These are phyloP conservation scores for Thera britannica DNA, from an alignment of 2,888 invertebrate species.

Conservation along the genomic window DNA sequence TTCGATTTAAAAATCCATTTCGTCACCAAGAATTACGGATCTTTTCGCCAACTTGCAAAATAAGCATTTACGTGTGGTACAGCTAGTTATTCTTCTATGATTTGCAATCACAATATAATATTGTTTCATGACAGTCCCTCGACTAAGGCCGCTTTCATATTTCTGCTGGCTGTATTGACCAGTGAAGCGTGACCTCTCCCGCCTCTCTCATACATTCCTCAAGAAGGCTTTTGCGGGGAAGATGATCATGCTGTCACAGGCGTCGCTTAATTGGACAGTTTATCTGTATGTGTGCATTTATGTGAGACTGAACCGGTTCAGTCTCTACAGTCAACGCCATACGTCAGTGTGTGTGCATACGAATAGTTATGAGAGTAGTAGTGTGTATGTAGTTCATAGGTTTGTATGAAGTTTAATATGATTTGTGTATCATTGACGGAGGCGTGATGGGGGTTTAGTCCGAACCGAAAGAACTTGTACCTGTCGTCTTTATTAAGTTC, in stretches of 20 bases:
- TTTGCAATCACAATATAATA: conserved; percentile 62
- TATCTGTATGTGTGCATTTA: conserved; percentile 75
- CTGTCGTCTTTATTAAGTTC: conserved; percentile 64
- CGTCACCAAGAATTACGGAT: neutral
- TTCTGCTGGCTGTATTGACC: conserved; percentile 68
- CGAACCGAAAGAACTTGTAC: conserved; percentile 58
- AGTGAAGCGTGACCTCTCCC: conserved; percentile 61
- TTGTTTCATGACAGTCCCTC: conserved; percentile 68
- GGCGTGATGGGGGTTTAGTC: conserved; percentile 71
- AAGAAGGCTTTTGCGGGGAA: conserved; percentile 56
- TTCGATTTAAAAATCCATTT: conserved; percentile 9
- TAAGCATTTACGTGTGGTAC: conserved; percentile 22
- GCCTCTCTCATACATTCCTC: conserved; percentile 55
- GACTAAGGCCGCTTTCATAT: conserved; percentile 76
- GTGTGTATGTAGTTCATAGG: conserved; percentile 59
- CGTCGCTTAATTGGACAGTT: conserved; percentile 75
- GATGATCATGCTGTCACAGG: conserved; percentile 71
- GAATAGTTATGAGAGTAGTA: conserved; percentile 64
- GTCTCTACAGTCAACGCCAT: conserved; percentile 70
- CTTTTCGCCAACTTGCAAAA: conserved; percentile 7
- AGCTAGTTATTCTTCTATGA: conserved; percentile 13
- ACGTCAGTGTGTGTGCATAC: conserved; percentile 69
- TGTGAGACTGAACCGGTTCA: conserved; percentile 76
- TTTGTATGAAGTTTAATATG: conserved; percentile 76
- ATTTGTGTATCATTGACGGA: conserved; percentile 75